These are phyloP conservation scores for Liposcelis brunnea DNA, from an alignment of 2,888 invertebrate species.

Conservation along the genomic window DNA sequence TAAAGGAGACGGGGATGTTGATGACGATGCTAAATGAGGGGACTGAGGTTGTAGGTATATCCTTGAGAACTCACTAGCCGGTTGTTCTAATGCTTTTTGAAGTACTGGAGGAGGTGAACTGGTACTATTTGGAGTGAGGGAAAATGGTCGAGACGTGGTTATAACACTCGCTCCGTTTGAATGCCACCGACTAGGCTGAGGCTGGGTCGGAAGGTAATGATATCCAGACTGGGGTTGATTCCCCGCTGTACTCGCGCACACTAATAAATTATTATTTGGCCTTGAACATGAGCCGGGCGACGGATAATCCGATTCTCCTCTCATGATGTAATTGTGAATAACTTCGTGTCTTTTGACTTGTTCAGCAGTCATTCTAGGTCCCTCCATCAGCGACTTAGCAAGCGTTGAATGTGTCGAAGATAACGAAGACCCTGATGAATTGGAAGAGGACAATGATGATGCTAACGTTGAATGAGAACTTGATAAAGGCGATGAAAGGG, in stretches of 20 bases:
- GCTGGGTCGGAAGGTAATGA: slow-evolving; percentile 18
- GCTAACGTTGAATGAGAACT: slow-evolving; percentile 34
- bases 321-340: slow-evolving; percentile 82
- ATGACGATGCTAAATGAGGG: slow-evolving; percentile 16
- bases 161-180: slow-evolving; percentile 38
- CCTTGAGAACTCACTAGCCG: slow-evolving; percentile 10
- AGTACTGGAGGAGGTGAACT: slow-evolving; percentile 6
- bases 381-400: slow-evolving; percentile 79
- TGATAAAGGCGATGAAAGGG: slow-evolving; percentile 24
- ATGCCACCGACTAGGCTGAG: slow-evolving; percentile 17
- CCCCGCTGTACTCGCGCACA: slow-evolving; percentile 13
- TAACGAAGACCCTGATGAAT: slow-evolving; percentile 37
- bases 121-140: slow-evolving; percentile 13
- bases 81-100: neutral
- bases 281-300: slow-evolving; percentile 17
- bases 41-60: slow-evolving; percentile 6
- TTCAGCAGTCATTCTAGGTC: slow-evolving; percentile 85
- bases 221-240: slow-evolving; percentile 8
- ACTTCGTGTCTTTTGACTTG: slow-evolving; percentile 83
- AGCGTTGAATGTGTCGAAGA: slow-evolving; percentile 79
- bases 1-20: slow-evolving; percentile 25
- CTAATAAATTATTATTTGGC: slow-evolving; percentile 12
- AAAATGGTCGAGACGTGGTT: slow-evolving; percentile 31
- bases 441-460: slow-evolving; percentile 23
- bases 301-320: slow-evolving; percentile 35